Evolutionary conservation across 2,797 vertebrate species (phyloP).

Genomic region (Gymnothorax reevesii): DNA sequence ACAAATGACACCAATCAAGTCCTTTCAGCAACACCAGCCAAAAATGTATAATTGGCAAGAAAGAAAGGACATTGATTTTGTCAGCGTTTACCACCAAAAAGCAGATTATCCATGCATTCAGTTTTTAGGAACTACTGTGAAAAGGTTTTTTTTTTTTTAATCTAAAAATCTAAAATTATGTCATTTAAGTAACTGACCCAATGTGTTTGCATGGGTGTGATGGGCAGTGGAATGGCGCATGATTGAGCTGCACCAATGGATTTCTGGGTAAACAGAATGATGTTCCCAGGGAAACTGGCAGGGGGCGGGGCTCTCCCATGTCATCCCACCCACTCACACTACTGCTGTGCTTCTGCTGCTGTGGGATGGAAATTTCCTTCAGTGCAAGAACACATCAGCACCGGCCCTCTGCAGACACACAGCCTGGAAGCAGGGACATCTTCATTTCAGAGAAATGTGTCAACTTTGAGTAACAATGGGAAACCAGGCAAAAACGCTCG

Average conservation of each 20-base stretch:
- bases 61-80: no score
- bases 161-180: no score
- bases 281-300: background rate
- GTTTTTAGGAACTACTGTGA: background rate
- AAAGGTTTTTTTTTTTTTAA: no score
- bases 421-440: slow-evolving; percentile 1
- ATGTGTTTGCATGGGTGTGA: background rate
- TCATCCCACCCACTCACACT: background rate
- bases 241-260: background rate
- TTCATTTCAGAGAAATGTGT: slow-evolving; percentile 9
- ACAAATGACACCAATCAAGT: no score
- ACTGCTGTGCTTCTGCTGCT: background rate
- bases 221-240: background rate
- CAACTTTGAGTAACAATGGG: background rate
- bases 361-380: background rate
- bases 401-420: background rate
- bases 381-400: background rate
- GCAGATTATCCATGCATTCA: no score
- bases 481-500: background rate
- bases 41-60: no score
- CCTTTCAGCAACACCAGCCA: no score
- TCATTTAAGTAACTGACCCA: background rate
- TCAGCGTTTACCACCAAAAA: no score
- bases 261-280: background rate
- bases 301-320: background rate